Evolutionary conservation across 2,113 vertebrate genomes (phyloP).

Genomic region (Ptyas mucosa): DNA sequence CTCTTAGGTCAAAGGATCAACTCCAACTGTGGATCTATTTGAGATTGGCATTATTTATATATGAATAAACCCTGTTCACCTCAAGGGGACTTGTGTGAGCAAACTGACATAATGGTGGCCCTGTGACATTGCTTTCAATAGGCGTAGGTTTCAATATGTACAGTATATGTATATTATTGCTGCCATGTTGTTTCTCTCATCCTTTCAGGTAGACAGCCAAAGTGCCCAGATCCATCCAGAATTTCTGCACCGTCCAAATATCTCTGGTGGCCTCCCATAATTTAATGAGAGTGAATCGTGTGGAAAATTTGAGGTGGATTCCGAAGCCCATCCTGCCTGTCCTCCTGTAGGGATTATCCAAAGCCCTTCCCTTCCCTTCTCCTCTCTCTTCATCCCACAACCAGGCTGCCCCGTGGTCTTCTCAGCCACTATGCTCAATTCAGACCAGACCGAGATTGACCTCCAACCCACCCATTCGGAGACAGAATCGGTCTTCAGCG

Average conservation of each 20-base stretch:
- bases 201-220: fast-evolving
- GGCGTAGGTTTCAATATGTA: too few relatives aligned
- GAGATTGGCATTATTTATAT: not conserved
- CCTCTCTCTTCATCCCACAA: not conserved
- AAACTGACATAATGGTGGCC: not conserved
- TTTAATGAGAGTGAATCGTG: not conserved
- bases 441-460: constrained; percentile 67
- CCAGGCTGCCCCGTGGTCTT: not conserved
- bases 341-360: not conserved
- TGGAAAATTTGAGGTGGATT: not conserved
- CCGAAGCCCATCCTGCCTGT: not conserved
- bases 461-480: constrained; percentile 63
- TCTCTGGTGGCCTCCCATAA: fast-evolving
- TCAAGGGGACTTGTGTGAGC: not conserved
- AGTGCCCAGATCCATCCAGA: not conserved
- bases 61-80: not conserved
- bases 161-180: not conserved
- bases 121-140: not conserved
- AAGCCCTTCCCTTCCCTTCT: not conserved
- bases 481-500: constrained; percentile 67
- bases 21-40: not conserved
- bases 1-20: not conserved
- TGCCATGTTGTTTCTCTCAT: not conserved
- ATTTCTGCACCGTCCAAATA: not conserved
- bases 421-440: constrained; percentile 70